phyloP scores from a whole-genome alignment of 2,797 vertebrate species.

The Myotis pilosus region DNA sequence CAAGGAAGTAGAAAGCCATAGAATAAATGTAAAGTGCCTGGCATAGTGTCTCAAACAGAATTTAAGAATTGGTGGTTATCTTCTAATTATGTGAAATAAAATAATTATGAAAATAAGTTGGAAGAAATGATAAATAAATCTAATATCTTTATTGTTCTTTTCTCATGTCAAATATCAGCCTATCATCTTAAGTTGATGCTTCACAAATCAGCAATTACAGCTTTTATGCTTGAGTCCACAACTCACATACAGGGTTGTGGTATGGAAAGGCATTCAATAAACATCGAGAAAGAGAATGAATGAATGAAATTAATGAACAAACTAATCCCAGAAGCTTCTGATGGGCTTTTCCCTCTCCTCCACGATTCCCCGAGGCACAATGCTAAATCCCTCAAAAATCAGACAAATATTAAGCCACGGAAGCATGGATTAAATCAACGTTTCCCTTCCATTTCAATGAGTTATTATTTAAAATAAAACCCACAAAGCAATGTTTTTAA shows the following conservation, averaged over 20 bases:
- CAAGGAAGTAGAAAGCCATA: background rate
- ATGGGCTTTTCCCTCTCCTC: conserved; percentile 6
- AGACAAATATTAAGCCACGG: conserved; percentile 62
- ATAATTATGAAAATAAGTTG: background rate
- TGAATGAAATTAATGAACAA: conserved; percentile 43
- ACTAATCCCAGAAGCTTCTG: conserved; percentile 26
- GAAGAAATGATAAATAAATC: background rate
- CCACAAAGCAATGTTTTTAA: conserved; percentile 71
- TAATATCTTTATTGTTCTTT: background rate
- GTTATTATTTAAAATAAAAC: conserved; percentile 71
- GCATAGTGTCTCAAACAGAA: background rate
- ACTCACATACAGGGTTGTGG: background rate
- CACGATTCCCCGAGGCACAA: conserved; percentile 6
- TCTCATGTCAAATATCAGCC: background rate
- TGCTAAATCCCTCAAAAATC: conserved; percentile 61
- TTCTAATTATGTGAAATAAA: background rate
- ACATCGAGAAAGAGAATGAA: conserved; percentile 18
- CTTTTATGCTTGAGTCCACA: background rate
- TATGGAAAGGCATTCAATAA: background rate
- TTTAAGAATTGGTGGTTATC: background rate
- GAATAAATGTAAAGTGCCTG: background rate
- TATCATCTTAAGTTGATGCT: background rate
- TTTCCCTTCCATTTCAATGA: conserved; percentile 69
- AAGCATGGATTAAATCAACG: conserved; percentile 66
- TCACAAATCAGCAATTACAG: background rate